Conservation (phyloP, 1,140 invertebrate species). For the Sesamia nonagrioides region DNA sequence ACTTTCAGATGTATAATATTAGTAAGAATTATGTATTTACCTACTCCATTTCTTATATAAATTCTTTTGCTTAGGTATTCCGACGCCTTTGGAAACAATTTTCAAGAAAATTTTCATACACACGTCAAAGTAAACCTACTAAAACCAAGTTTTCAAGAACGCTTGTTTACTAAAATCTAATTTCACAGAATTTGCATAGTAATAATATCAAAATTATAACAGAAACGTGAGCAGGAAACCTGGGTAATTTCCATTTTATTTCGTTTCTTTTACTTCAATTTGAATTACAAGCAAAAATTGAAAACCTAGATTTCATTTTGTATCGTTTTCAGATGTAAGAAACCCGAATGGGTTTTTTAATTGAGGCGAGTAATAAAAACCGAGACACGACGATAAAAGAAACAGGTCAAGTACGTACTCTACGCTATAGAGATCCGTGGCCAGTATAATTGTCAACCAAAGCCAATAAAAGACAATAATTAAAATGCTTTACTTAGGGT, state of each 20-base stretch:
- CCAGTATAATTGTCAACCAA: constrained; percentile 18
- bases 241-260: no score
- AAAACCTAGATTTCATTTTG: neutral
- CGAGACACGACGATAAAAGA: constrained; percentile 6
- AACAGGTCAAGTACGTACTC: constrained; percentile 10
- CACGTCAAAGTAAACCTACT: no score
- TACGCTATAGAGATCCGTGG: neutral
- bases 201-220: neutral
- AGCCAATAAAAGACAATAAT: constrained; percentile 27
- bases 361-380: neutral
- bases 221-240: neutral
- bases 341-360: neutral
- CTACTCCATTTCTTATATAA: no score
- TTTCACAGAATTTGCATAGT: neutral
- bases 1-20: no score
- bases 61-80: no score
- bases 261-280: no score
- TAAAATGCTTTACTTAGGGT: neutral
- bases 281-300: neutral
- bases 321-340: neutral
- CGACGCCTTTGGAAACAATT: no score
- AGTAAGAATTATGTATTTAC: no score
- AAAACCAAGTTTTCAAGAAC: neutral
- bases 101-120: no score
- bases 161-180: no score